These are phyloP conservation scores for Tethea ocularis DNA, from an alignment of 2,888 invertebrate genomes.

Conservation along the genomic window DNA sequence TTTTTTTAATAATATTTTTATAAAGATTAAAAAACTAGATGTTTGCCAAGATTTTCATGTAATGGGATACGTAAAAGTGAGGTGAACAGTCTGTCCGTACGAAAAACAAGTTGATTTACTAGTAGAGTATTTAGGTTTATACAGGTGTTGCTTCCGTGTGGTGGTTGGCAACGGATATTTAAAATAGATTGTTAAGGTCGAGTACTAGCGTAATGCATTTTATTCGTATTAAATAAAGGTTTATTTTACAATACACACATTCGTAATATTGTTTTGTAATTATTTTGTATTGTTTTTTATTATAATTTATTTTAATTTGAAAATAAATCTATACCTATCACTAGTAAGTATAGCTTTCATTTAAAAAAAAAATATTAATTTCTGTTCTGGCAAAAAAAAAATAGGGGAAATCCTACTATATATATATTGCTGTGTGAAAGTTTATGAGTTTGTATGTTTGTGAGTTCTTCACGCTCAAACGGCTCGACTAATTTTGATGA, in stretches of 20 bases:
- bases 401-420: too few relatives aligned
- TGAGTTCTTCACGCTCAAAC: too few relatives aligned
- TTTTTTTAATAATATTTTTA: neutral
- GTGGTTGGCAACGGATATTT: neutral
- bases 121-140: conserved; percentile 8
- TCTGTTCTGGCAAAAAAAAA: too few relatives aligned
- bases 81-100: conserved; percentile 17
- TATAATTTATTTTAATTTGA: neutral
- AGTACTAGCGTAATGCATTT: neutral
- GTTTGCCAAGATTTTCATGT: conserved; percentile 1
- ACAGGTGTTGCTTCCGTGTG: neutral
- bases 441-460: too few relatives aligned
- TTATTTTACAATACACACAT: neutral
- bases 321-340: neutral
- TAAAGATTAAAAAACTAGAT: neutral
- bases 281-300: neutral
- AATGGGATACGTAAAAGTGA: conserved; percentile 7
- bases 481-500: too few relatives aligned
- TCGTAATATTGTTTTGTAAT: neutral
- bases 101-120: conserved; percentile 20
- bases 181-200: neutral
- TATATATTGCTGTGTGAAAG: too few relatives aligned
- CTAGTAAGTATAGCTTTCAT: neutral
- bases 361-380: too few relatives aligned
- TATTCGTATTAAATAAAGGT: neutral